Evolutionary conservation across 2,797 vertebrate genomes (phyloP).

Genomic region (Chromobotia macracanthus): DNA sequence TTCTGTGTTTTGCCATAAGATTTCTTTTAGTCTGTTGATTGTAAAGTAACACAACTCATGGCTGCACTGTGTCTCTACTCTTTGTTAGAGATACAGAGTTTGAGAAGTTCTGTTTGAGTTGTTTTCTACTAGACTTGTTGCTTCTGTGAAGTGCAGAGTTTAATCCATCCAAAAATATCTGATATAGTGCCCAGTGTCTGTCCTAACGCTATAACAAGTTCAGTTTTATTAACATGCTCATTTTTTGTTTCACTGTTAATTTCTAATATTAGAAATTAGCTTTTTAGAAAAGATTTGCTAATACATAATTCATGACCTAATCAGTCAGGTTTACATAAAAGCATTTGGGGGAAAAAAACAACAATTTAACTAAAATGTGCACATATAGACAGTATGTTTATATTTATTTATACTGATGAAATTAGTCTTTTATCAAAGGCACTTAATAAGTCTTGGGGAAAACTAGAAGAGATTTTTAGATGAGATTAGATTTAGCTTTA

Average conservation of each 20-base stretch:
- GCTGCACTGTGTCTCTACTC: neutral
- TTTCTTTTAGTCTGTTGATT: slow-evolving; percentile 15
- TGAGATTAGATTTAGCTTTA: too few species aligned
- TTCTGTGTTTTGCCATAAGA: slow-evolving; percentile 20
- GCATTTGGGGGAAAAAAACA: too few species aligned
- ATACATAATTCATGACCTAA: slow-evolving; percentile 18
- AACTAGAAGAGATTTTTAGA: neutral
- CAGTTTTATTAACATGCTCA: slow-evolving; percentile 27
- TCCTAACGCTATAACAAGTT: slow-evolving; percentile 33
- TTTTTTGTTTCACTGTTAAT: slow-evolving; percentile 25
- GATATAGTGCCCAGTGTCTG: slow-evolving; percentile 15
- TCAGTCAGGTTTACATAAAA: neutral
- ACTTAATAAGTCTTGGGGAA: too few species aligned
- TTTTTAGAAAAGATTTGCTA: too few species aligned
- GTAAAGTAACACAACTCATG: neutral
- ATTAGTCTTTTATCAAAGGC: too few species aligned
- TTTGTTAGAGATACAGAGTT: neutral
- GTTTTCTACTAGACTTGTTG: slow-evolving; percentile 12
- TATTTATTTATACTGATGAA: too few species aligned
- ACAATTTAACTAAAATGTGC: neutral
- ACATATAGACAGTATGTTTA: neutral
- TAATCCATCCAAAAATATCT: neutral
- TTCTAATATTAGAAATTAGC: slow-evolving; percentile 6
- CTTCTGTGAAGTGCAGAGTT: slow-evolving; percentile 16
- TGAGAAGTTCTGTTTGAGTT: neutral